phyloP scores from a whole-genome alignment of 2,797 vertebrate genomes.

The Eupleurogrammus muticus region DNA sequence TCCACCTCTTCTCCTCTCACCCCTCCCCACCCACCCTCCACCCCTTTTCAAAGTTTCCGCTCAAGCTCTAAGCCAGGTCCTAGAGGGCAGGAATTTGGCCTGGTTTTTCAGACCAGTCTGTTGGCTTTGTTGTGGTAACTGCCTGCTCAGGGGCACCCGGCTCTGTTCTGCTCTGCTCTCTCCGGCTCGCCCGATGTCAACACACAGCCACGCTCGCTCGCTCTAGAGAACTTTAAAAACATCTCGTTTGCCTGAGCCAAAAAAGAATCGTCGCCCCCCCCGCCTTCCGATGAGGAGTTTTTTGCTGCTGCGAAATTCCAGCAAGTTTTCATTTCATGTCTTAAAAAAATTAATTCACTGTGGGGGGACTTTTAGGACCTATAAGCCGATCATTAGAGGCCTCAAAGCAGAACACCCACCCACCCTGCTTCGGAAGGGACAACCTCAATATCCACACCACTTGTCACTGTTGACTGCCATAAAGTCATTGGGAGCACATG shows the following conservation, averaged over 20 bases:
- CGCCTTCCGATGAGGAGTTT: slow-evolving; percentile 17
- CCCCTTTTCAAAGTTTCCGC: slow-evolving; percentile 77
- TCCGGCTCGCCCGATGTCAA: slow-evolving; percentile 73
- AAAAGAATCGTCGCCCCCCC: too few relatives aligned
- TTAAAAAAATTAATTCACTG: slow-evolving; percentile 4
- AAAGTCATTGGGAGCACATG: slow-evolving; percentile 84
- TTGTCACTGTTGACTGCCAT: slow-evolving; percentile 86
- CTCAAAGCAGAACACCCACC: slow-evolving; percentile 72
- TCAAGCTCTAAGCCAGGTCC: slow-evolving; percentile 79
- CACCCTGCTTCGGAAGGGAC: slow-evolving; percentile 49
- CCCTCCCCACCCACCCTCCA: slow-evolving; percentile 59
- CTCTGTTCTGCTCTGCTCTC: slow-evolving; percentile 70
- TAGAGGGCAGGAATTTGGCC: slow-evolving; percentile 83
- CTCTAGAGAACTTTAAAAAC: slow-evolving; percentile 60
- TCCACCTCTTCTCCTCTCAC: slow-evolving; percentile 63
- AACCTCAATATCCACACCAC: slow-evolving; percentile 75
- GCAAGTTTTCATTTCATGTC: background rate
- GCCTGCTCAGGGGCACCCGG: slow-evolving; percentile 77
- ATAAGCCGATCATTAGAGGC: slow-evolving; percentile 61
- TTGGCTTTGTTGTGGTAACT: slow-evolving; percentile 83
- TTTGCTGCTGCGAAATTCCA: slow-evolving; percentile 34
- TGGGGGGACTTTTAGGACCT: slow-evolving; percentile 56
- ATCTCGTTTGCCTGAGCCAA: slow-evolving; percentile 51
- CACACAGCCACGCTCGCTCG: slow-evolving; percentile 63
- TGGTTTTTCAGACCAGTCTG: slow-evolving; percentile 78